Base-by-base conservation (phyloP, 2,113 vertebrate genomes). In the Spilogale gracilis region DNA sequence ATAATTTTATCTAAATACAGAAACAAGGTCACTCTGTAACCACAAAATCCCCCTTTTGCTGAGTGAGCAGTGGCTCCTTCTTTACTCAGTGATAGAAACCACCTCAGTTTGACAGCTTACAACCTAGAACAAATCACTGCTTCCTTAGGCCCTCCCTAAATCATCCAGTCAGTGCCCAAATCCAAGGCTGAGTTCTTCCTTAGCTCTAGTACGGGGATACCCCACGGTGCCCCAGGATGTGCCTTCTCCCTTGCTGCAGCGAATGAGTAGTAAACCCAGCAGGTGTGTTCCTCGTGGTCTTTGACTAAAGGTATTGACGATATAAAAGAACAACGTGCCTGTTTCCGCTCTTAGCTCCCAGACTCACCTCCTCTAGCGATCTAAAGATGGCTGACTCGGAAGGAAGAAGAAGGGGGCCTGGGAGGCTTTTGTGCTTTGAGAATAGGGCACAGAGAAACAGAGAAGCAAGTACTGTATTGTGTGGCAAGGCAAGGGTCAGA, bases 1-100 rank as follows among this genome's bases (percentile, higher is more conserved):
- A 58, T 78, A 78, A 92, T 91, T 71, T 82, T 52, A 23, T 82
- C 92, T 89, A 78, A 93, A 93, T 74, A 30, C 21, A 43, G 50
- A 69, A 6, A 89, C 6, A 71, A 96, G 80, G 30, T 79, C 61
- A 83, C 32, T 43, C 17, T 80, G 45, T 27, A 76, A 83, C 13
- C 78, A 81, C n/a, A 84, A 85, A 87, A 61, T 25, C 30, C 18
- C 8, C 63, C 30, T 54, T 48, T 76, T 32, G 30, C 65, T 95
- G 50, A 92, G 32, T 54, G 27, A n/a, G 3, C 60, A 9, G 48
- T 2, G 56, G 23, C 67, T 89, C 21, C 23, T 85, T 63, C 58
- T 65, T 83, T 76, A 14, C n/a, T 79, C 38, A 83, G 0, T 78
- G 20, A 14, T 20, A 48, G 21, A 65, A 50, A 32, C 61, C 11